Conservation (phyloP, 2,113 vertebrate species). For the Macaca mulatta region DNA sequence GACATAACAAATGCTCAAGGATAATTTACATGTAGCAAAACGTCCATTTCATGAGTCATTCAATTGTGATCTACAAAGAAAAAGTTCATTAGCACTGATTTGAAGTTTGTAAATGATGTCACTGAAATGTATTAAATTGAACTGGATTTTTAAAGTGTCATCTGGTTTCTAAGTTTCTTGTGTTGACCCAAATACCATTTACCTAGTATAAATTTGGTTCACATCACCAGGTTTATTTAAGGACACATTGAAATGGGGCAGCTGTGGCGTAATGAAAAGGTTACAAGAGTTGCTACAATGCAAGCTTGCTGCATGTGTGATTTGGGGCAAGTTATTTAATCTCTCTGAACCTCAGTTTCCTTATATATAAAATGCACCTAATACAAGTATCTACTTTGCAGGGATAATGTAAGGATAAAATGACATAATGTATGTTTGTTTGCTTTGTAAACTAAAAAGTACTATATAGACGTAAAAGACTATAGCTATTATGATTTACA, state of each 20-base stretch:
- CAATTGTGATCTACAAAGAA: not conserved
- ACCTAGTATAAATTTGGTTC: constrained; percentile 18
- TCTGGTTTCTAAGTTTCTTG: not conserved
- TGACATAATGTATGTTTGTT: not conserved
- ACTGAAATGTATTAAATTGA: constrained; percentile 12
- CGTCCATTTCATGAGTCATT: not conserved
- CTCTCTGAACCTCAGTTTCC: not conserved
- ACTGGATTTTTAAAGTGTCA: not conserved
- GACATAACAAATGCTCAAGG: not conserved
- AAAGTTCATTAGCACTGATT: not conserved
- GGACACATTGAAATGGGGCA: not conserved
- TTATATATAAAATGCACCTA: not conserved
- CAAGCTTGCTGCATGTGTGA: not conserved
- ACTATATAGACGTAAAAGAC: not conserved
- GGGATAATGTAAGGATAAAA: not conserved
- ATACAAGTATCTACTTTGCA: not conserved
- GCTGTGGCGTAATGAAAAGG: not conserved
- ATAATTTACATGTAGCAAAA: constrained; percentile 12
- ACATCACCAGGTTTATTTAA: constrained; percentile 36
- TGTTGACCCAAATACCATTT: not conserved
- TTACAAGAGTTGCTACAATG: not conserved
- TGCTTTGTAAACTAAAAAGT: not conserved
- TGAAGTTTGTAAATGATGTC: constrained; percentile 1
- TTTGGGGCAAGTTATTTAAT: not conserved
- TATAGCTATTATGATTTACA: not conserved